A percentile compares a stretch with the other conserved stretches of the same genome.
phyloP scores from a whole-genome alignment of 2,888 invertebrate species.

The Pocota personata region DNA sequence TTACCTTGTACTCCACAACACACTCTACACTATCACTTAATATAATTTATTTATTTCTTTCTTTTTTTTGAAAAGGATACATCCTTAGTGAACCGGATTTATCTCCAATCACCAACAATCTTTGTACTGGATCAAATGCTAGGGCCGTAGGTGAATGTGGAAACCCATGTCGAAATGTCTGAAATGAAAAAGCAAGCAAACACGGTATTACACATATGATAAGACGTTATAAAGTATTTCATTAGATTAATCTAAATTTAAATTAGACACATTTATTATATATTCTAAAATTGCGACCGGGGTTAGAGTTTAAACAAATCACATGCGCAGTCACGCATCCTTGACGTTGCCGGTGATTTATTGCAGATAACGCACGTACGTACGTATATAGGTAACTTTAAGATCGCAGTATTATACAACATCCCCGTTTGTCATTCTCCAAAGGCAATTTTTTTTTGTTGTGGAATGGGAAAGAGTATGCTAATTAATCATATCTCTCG shows the following conservation, averaged over 20 bases:
- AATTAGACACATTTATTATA: constrained; percentile 14
- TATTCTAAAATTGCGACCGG: neutral
- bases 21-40: neutral
- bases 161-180: constrained; percentile 99
- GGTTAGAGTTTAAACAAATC: neutral
- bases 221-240: neutral
- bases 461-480: neutral
- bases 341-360: constrained; percentile 16
- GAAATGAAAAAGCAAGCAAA: constrained; percentile 84
- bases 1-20: neutral
- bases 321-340: constrained; percentile 42
- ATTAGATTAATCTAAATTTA: constrained; percentile 23
- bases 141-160: constrained; percentile 98
- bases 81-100: constrained; percentile 97
- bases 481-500: constrained; percentile 50
- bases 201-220: neutral
- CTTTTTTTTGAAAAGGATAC: constrained; percentile 90
- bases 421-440: neutral
- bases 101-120: constrained; percentile 97
- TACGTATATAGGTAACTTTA: constrained; percentile 28
- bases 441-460: neutral
- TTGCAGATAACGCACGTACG: constrained; percentile 48
- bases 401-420: neutral
- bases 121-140: constrained; percentile 99
- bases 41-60: neutral